Evolutionary conservation across 2,888 invertebrate species (phyloP), one percentile per base, ranked within the genome.

Genomic region (Rhagonycha fulva): DNA sequence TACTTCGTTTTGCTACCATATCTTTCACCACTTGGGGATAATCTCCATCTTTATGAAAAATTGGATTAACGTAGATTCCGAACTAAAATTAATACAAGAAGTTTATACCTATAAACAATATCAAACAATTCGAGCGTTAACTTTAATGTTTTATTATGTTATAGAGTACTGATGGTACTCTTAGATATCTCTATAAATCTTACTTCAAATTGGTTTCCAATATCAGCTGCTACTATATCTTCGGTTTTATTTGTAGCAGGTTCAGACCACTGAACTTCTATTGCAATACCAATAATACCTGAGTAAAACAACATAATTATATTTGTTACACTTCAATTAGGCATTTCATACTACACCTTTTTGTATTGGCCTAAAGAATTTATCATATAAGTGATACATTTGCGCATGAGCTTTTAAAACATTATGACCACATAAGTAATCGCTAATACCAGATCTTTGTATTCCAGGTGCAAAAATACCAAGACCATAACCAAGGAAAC

Each of bases 321-420:
- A 2, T 19, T 19, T 19, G 19, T 19, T 19, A 19, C 19, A 19
- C 19, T 19, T 2, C 19, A 19, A 2, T 19, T 19, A 19, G 19
- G 1, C 19, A 19, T 2, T 19, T 19, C 2, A 2, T 19, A 19
- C 19, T 19, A 19, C 19, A 91, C 91, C 91, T 84, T 89, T 87
- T 82, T 92, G 91, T 61, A 81, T 81, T 0, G 87, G 83, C 78
- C 89, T 88, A 82, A 90, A 94, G 80, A 91, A 88, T 63, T 89
- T 86, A 74, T 92, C 88, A 83, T 94, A 94, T 60, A 93, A 83
- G 68, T 89, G 89, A 83, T 92, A 94, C 2, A 89, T 92, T 72
- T 88, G 89, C 0, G 92, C 92, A 84, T 95, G 94, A 0, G 93
- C 91, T 75, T 91, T 86, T 14, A 95, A 85, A 72, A 92, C 87